Evolutionary conservation across 2,797 vertebrate species (phyloP).

Genomic region (Salarias fasciatus): DNA sequence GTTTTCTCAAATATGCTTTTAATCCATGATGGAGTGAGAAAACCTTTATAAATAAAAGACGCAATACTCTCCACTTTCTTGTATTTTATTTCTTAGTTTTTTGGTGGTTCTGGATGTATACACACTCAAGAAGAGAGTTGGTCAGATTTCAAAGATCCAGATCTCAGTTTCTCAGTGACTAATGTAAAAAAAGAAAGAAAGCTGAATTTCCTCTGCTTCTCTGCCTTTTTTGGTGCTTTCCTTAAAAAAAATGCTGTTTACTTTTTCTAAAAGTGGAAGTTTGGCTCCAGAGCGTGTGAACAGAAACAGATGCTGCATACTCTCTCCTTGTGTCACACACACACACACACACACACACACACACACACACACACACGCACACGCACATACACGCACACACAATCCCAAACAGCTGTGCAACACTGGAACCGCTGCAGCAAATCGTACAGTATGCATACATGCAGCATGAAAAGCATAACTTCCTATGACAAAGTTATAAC

Average conservation of each 20-base stretch:
- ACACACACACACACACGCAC: no score
- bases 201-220: conserved; percentile 18
- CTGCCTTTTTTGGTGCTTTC: neutral
- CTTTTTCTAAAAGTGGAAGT: conserved; percentile 81
- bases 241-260: conserved; percentile 71
- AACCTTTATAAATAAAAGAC: neutral
- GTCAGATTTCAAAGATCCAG: neutral
- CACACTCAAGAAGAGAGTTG: no score
- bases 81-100: no score
- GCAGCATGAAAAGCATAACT: conserved; percentile 10
- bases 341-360: no score
- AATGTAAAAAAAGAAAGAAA: conserved; percentile 19
- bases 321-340: conserved; percentile 51
- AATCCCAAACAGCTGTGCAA: conserved; percentile 71
- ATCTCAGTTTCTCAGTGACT: conserved; percentile 6
- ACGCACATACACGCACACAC: conserved; percentile 49
- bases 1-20: neutral
- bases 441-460: conserved; percentile 33
- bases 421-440: conserved; percentile 39
- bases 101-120: no score
- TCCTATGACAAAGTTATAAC: conserved; percentile 1
- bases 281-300: conserved; percentile 79
- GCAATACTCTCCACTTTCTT: no score
- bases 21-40: no score
- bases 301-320: conserved; percentile 77